Conservation (phyloP, 2,113 vertebrate genomes). For the Phyllostomus hastatus region DNA sequence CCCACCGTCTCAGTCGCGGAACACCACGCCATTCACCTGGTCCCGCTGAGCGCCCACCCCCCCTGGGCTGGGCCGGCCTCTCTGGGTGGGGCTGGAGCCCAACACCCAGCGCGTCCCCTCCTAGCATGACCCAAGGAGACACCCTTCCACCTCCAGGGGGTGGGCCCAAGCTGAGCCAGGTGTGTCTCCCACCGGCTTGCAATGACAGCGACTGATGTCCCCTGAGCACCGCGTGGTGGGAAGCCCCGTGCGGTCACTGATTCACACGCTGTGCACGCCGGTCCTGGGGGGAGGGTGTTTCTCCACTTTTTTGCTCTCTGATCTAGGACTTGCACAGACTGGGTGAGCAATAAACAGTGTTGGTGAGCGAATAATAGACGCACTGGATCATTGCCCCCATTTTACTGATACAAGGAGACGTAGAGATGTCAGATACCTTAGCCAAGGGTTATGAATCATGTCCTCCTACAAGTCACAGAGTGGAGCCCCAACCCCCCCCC, state of each 20-base stretch:
- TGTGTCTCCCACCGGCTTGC: constrained; percentile 1
- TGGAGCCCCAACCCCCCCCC: not conserved
- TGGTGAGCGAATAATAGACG: not conserved
- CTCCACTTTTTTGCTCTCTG: not conserved
- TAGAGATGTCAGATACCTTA: not conserved
- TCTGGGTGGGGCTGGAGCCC: not conserved
- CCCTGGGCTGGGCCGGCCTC: not conserved
- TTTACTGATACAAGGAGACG: not conserved
- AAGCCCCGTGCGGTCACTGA: not conserved
- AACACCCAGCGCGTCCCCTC: not conserved
- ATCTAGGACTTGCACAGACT: not conserved
- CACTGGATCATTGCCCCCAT: not conserved
- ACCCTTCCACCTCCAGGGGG: not conserved
- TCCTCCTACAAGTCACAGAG: not conserved
- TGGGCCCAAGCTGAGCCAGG: not conserved
- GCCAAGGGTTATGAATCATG: not conserved
- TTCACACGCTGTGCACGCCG: not conserved
- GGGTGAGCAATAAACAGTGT: not conserved
- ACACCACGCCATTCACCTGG: constrained; percentile 48
- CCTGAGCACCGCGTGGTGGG: not conserved
- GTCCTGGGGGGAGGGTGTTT: not conserved
- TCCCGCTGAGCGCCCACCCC: not conserved
- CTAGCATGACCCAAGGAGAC: not conserved
- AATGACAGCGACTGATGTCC: constrained; percentile 21
- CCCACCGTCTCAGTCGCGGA: constrained; percentile 56